Conservation (phyloP, 2,888 invertebrate species). For the Panorpa germanica region DNA sequence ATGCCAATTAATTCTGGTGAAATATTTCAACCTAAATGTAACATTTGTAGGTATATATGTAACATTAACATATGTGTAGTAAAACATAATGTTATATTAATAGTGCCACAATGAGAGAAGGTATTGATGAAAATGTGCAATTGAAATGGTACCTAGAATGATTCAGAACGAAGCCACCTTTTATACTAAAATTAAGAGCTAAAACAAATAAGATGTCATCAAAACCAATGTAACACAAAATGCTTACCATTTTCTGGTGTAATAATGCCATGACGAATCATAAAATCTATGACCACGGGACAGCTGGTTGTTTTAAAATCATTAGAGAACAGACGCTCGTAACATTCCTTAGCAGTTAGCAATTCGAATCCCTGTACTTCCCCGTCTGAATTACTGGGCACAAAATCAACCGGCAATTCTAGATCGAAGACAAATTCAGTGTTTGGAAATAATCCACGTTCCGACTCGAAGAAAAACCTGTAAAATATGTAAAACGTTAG, state of each 20-base stretch:
- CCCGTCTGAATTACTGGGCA: slow-evolving; percentile 84
- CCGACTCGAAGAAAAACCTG: slow-evolving; percentile 82
- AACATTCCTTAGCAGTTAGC: slow-evolving; percentile 61
- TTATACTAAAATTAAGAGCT: no score
- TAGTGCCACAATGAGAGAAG: no score
- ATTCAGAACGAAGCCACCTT: no score
- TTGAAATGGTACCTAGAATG: no score
- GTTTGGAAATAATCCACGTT: slow-evolving; percentile 83
- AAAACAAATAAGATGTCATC: no score
- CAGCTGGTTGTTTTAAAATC: slow-evolving; percentile 90
- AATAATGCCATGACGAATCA: slow-evolving; percentile 77
- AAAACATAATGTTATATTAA: slow-evolving; percentile 1
- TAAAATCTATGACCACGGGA: slow-evolving; percentile 78
- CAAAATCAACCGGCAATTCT: slow-evolving; percentile 75
- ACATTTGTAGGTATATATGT: background rate
- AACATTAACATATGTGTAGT: background rate
- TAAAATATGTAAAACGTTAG: slow-evolving; percentile 20
- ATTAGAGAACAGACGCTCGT: slow-evolving; percentile 60
- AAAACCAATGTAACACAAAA: slow-evolving; percentile 8
- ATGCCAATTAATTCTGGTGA: background rate
- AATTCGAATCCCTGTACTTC: slow-evolving; percentile 86
- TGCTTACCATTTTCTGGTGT: slow-evolving; percentile 70
- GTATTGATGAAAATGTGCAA: no score
- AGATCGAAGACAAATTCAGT: slow-evolving; percentile 88
- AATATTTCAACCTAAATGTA: background rate